Percentiles rank a stretch among this genome's conserved stretches.
Evolutionary conservation across 2,888 invertebrate genomes (phyloP).

Genomic region (Colletes collaris): DNA sequence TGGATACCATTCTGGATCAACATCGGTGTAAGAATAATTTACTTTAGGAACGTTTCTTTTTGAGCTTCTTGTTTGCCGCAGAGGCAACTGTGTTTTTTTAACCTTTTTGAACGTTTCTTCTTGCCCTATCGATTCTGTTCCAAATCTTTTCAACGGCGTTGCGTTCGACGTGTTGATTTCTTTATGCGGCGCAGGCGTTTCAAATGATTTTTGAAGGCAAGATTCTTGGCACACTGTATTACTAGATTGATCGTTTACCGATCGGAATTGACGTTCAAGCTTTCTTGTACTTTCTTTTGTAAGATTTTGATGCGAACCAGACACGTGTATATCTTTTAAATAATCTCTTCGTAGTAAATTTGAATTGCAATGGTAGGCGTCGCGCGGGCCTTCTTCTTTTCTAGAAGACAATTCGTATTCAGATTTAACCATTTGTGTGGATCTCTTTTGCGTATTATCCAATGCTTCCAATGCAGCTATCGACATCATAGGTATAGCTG

Average conservation of each 20-base stretch:
- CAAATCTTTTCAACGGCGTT: slow-evolving; percentile 57
- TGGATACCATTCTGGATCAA: slow-evolving; percentile 78
- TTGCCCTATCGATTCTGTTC: slow-evolving; percentile 47
- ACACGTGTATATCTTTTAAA: slow-evolving; percentile 61
- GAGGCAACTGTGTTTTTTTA: slow-evolving; percentile 58
- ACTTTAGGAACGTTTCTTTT: slow-evolving; percentile 79
- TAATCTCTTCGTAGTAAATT: slow-evolving; percentile 71
- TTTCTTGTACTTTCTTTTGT: slow-evolving; percentile 58
- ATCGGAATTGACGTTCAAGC: slow-evolving; percentile 56
- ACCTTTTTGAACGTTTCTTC: slow-evolving; percentile 60
- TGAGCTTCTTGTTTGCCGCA: slow-evolving; percentile 77
- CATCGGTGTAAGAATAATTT: slow-evolving; percentile 78
- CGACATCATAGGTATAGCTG: slow-evolving; percentile 76
- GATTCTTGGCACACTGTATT: slow-evolving; percentile 56
- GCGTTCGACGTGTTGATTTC: slow-evolving; percentile 43
- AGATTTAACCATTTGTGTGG: slow-evolving; percentile 49
- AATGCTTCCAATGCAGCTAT: slow-evolving; percentile 73
- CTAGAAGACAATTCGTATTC: slow-evolving; percentile 45
- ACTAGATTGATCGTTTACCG: slow-evolving; percentile 49
- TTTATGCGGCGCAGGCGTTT: slow-evolving; percentile 60
- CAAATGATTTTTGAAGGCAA: slow-evolving; percentile 58
- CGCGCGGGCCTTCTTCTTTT: slow-evolving; percentile 35
- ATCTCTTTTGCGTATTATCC: slow-evolving; percentile 48
- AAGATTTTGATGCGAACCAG: slow-evolving; percentile 58
- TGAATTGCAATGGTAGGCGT: slow-evolving; percentile 50